Evolutionary conservation across 2,888 invertebrate species (phyloP).

Genomic region (Galerucella nymphaeae): DNA sequence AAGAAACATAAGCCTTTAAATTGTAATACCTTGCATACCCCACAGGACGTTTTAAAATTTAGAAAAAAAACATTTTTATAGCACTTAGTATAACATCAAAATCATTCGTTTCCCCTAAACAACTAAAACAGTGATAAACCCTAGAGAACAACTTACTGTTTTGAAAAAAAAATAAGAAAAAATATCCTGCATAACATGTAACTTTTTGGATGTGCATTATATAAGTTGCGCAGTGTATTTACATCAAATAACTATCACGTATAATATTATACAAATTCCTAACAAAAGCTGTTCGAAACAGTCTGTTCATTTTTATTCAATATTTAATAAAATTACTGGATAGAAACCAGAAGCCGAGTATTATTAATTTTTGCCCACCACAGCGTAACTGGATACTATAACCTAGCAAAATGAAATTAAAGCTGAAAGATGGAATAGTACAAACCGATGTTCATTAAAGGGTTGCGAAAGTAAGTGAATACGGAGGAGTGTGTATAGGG

Average conservation of each 20-base stretch:
- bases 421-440: constrained; percentile 57
- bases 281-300: neutral
- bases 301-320: neutral
- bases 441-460: constrained; percentile 57
- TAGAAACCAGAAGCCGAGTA: constrained; percentile 10
- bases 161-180: too few relatives aligned
- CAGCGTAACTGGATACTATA: constrained; percentile 45
- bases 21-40: too few relatives aligned
- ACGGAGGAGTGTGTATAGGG: constrained; percentile 24
- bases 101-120: too few relatives aligned
- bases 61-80: too few relatives aligned
- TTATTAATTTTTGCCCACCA: constrained; percentile 49
- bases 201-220: too few relatives aligned
- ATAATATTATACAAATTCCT: neutral
- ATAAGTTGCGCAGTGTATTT: neutral
- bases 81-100: too few relatives aligned
- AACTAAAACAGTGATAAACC: too few relatives aligned
- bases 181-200: too few relatives aligned
- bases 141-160: too few relatives aligned
- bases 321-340: constrained; percentile 3
- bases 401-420: constrained; percentile 50
- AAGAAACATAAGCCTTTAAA: too few relatives aligned
- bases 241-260: neutral
- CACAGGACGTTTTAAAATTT: too few relatives aligned
- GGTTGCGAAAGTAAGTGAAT: constrained; percentile 46